These are phyloP conservation scores for Callosobruchus maculatus DNA, from an alignment of 2,888 invertebrate species.

Conservation along the genomic window DNA sequence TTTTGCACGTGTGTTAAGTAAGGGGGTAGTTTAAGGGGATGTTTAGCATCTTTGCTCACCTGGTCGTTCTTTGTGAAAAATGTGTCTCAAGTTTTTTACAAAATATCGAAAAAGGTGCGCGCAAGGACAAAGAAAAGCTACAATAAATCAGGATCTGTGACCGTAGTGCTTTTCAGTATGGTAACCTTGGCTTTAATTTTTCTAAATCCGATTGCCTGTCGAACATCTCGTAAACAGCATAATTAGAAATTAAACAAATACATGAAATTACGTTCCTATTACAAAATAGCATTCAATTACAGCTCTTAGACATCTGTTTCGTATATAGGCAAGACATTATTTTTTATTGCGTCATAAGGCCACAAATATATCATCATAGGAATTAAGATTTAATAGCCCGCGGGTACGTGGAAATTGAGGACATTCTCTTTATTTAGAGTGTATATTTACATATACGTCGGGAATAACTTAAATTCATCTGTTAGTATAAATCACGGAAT, in stretches of 20 bases:
- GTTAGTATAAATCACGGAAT: neutral
- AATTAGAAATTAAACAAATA: neutral
- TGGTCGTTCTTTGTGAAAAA: too few species aligned
- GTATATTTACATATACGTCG: neutral
- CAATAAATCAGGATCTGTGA: neutral
- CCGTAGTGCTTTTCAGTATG: neutral
- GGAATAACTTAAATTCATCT: neutral
- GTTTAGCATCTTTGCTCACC: too few species aligned
- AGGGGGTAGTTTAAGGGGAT: too few species aligned
- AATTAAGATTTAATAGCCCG: neutral
- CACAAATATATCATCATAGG: neutral
- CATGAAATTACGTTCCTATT: neutral
- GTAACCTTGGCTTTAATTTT: neutral
- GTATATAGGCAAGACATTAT: neutral
- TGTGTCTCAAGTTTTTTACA: too few species aligned
- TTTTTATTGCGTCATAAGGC: neutral
- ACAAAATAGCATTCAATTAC: neutral
- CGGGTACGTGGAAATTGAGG: neutral
- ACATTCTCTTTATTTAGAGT: neutral
- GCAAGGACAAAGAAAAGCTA: neutral
- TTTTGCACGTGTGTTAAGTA: too few species aligned
- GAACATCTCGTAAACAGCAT: neutral
- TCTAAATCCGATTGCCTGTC: neutral
- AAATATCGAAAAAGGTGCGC: too few species aligned
- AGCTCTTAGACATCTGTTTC: neutral